Evolutionary conservation across 2,888 invertebrate genomes (phyloP).

Genomic region (Drosophila nigricruria): DNA sequence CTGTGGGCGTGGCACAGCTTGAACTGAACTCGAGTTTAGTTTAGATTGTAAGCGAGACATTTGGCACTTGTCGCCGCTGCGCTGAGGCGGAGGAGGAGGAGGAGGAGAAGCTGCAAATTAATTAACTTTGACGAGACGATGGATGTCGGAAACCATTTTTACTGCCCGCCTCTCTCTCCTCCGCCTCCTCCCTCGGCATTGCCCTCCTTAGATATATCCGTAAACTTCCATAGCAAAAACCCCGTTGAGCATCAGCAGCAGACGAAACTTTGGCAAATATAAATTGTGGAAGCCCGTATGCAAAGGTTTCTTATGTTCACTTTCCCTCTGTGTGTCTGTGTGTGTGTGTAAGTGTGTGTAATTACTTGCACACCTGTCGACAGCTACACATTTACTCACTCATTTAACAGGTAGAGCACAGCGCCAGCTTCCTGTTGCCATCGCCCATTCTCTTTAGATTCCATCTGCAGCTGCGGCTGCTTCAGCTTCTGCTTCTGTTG

Average conservation of each 20-base stretch:
- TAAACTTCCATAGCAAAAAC: neutral
- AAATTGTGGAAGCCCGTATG: constrained; percentile 73
- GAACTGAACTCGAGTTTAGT: constrained; percentile 25
- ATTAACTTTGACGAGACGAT: constrained; percentile 78
- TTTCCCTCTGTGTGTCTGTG: constrained; percentile 6
- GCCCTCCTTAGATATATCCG: neutral
- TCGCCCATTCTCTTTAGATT: neutral
- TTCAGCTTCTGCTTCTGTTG: constrained; percentile 21
- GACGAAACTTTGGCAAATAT: constrained; percentile 77
- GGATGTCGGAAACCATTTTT: constrained; percentile 76
- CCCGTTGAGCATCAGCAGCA: constrained; percentile 41
- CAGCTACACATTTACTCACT: constrained; percentile 80
- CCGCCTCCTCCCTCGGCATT: neutral
- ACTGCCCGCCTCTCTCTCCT: neutral
- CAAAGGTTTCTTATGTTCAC: constrained; percentile 60
- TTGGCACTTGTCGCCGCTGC: constrained; percentile 49
- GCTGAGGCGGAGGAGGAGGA: too few species aligned
- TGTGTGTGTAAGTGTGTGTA: constrained; percentile 67
- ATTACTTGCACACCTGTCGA: constrained; percentile 81
- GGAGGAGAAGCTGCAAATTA: constrained; percentile 66
- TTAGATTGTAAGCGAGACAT: constrained; percentile 55
- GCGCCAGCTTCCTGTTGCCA: constrained; percentile 1
- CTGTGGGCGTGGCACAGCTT: constrained; percentile 50
- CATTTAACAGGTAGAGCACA: constrained; percentile 64
- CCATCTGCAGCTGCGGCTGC: constrained; percentile 43